Evolutionary conservation across 2,797 vertebrate species (phyloP), one percentile per base, ranked within the genome.

Genomic region (Epinephelus coioides): DNA sequence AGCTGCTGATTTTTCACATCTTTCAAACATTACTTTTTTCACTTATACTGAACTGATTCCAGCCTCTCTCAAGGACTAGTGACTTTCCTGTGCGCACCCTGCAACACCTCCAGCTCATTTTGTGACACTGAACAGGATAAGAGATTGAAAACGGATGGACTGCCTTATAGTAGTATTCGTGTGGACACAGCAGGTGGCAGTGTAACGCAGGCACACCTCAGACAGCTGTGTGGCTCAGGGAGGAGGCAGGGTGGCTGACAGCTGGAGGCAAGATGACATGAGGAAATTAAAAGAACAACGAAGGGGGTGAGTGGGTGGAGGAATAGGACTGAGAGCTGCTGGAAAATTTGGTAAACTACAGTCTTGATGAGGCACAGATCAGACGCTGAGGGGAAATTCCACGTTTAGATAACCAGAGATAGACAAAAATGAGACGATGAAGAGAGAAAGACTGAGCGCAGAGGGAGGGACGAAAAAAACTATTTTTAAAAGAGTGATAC

Each of bases 171-270:
- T 13, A 76, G 65, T 75, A 9, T 40, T 53, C 0, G 3, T 55
- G 21, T 18, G 19, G 44, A 11, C 0, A 13, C 94, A 86, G 79
- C 34, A 92, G 94, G 89, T 83, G 92, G 91, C 90, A 79, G 80
- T n/a, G 25, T 70, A 56, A 75, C 66, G 49, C 62, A 53, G 5
- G 17, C 7, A 2, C 19, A 1, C 55, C 40, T 62, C 40, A 67
- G 55, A 62, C 55, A 69, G 66, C 62, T 54, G 70, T 59, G 54
- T 40, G 38, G 62, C 8, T 69, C 23, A 54, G 44, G 51, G 60
- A 75, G 40, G 60, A 75, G 50, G 38, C 43, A 30, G 27, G 13
- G n/a, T 21, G 49, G 69, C 71, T 5, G 13, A 82, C 82, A 66
- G 76, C 86, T 81, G 74, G 84, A 76, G 61, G 76, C 55, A 78